Base-by-base conservation (phyloP, 2,797 vertebrate species). In the Muraenolepis orangiensis region DNA sequence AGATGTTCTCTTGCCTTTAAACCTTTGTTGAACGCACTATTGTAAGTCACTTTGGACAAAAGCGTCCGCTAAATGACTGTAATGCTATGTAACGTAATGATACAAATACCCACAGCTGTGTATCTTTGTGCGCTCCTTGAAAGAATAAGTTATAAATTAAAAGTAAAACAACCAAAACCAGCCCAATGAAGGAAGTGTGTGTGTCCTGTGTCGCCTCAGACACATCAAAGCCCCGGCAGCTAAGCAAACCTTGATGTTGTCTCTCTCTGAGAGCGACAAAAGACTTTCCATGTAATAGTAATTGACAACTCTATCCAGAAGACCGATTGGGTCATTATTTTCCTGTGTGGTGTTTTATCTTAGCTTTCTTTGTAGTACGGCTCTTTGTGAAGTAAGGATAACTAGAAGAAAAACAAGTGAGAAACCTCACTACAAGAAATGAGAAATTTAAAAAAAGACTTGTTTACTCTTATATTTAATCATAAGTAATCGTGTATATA, bases 181-280 rank as follows among this genome's bases (percentile, higher is more conserved):
- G 1, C 14, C 29, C 16, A 31, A 67, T 46, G 71, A 79, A 79
- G 85, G 85, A 79, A 72, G 75, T 77, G 79, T 77, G 70, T 64
- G 61, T 38, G 69, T 51, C n/a, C 29, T 51, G 71, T 57, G 16
- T 67, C 78, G 69, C 68, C 71, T 32, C 42, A 67, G 76, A 70
- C 81, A 82, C 85, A 82, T 88, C 81, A 88, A 88, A 90, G 84
- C 32, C 69, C 12, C 75, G 80, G 86, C 87, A 64, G 57, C 76
- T 29, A 79, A 70, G 1, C 77, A 32, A 73, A 84, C 81, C 74
- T 81, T 84, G 86, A 84, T 75, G 77, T 83, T 84, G n/a, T 86
- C 84, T 74, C 72, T 71, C 80, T 77, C 40, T 13, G 76, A 74
- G 71, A 75, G 68, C 28, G 70, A 31, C 83, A 81, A 61, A 76